A percentile compares a stretch with the other conserved stretches of the same genome.
Evolutionary conservation across 2,888 invertebrate species (phyloP).

Genomic region (Marasmarcha lunaedactyla): DNA sequence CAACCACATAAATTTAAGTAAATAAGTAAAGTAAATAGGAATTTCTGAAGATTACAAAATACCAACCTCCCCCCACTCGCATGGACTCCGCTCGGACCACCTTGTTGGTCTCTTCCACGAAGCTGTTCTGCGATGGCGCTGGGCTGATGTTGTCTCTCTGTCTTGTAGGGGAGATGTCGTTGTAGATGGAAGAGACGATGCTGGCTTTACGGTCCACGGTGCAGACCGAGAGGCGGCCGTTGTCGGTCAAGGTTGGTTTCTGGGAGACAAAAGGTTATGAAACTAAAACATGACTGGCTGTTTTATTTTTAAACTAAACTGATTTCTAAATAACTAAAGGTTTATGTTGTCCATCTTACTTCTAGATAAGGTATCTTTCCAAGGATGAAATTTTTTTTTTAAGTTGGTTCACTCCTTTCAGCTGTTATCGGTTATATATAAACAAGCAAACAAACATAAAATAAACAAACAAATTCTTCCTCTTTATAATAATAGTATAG

Average conservation of each 20-base stretch:
- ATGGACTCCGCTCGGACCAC: slow-evolving; percentile 48
- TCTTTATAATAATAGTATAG: too few relatives aligned
- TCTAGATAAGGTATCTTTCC: too few relatives aligned
- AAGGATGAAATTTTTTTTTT: too few relatives aligned
- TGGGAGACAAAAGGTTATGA: slow-evolving; percentile 23
- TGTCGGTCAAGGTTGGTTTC: slow-evolving; percentile 42
- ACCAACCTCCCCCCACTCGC: slow-evolving; percentile 17
- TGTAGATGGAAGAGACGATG: slow-evolving; percentile 54
- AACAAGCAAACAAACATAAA: too few relatives aligned
- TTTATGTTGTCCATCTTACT: too few relatives aligned
- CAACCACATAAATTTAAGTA: too few relatives aligned
- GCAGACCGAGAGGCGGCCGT: slow-evolving; percentile 56
- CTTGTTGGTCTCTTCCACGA: slow-evolving; percentile 23
- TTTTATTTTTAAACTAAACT: background rate
- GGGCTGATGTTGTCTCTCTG: slow-evolving; percentile 47
- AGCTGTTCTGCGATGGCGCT: slow-evolving; percentile 53
- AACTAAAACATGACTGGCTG: background rate
- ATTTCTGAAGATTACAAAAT: too few relatives aligned
- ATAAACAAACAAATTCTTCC: too few relatives aligned
- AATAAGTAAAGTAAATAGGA: too few relatives aligned
- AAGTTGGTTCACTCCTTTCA: too few relatives aligned
- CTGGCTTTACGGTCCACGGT: slow-evolving; percentile 58
- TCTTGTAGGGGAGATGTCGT: slow-evolving; percentile 53
- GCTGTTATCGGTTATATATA: too few relatives aligned
- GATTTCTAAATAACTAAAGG: too few relatives aligned